Percentiles rank a stretch among this genome's conserved stretches.
phyloP scores from a whole-genome alignment of 2,113 vertebrate species.

The Corvus moneduloides region DNA sequence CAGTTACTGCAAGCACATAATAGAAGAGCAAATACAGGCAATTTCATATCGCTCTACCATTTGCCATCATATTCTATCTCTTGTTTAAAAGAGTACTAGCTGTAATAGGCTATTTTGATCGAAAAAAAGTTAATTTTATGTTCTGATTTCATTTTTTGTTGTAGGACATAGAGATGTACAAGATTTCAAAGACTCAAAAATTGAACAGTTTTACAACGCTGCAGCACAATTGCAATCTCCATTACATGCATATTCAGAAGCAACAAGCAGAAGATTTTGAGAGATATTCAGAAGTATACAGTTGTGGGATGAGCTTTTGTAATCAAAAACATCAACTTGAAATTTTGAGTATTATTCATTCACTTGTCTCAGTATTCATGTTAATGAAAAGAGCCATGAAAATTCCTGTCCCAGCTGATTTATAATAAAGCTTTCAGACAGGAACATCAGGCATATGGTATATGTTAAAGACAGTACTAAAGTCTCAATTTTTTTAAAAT shows the following conservation, averaged over 20 bases:
- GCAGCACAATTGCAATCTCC: background rate
- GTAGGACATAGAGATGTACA: background rate
- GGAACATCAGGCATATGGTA: background rate
- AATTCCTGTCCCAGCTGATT: background rate
- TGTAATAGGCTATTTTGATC: conserved; percentile 15
- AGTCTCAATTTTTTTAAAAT: background rate
- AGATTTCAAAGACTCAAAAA: background rate
- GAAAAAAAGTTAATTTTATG: background rate
- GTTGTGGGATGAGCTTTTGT: background rate
- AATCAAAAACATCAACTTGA: background rate
- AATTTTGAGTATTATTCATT: background rate
- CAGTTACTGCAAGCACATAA: background rate
- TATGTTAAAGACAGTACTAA: background rate
- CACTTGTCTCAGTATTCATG: background rate
- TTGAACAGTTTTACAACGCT: background rate
- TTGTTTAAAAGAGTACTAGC: background rate
- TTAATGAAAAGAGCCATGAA: background rate
- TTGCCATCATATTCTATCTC: background rate
- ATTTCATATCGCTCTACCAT: background rate
- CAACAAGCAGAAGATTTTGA: background rate
- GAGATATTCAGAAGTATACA: background rate
- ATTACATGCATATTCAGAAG: conserved; percentile 30
- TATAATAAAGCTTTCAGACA: background rate
- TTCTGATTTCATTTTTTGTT: conserved; percentile 20
- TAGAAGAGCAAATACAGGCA: conserved; percentile 7